These are phyloP conservation scores for Thalassaphorura encarpata DNA, from an alignment of 1,140 invertebrate genomes.

Conservation along the genomic window DNA sequence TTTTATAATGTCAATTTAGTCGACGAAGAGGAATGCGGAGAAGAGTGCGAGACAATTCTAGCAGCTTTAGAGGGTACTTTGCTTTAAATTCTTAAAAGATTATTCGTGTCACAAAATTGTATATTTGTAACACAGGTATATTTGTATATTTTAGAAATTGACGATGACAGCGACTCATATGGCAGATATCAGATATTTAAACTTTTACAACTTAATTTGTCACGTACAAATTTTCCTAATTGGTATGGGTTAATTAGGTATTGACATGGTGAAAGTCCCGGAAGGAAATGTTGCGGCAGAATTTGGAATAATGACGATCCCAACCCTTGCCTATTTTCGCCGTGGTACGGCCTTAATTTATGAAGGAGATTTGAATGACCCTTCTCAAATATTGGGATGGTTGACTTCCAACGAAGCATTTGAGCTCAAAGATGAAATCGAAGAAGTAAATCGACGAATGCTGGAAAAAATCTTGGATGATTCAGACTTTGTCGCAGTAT, in stretches of 20 bases:
- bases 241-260: conserved; percentile 41
- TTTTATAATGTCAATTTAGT: conserved; percentile 47
- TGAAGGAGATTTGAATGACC: conserved; percentile 47
- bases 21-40: conserved; percentile 73
- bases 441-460: conserved; percentile 89
- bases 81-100: no score
- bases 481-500: conserved; percentile 89
- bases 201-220: background rate
- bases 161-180: conserved; percentile 83
- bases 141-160: conserved; percentile 53
- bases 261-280: conserved; percentile 91
- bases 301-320: conserved; percentile 57
- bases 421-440: conserved; percentile 92
- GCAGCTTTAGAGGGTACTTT: conserved; percentile 69
- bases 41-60: conserved; percentile 71
- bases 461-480: conserved; percentile 85
- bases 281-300: conserved; percentile 68
- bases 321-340: conserved; percentile 78
- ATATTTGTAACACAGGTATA: conserved; percentile 16
- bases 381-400: conserved; percentile 46
- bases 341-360: conserved; percentile 78
- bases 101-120: no score
- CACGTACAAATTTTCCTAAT: background rate
- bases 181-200: conserved; percentile 41
- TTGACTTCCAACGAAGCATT: conserved; percentile 88